These are phyloP conservation scores for Sitophilus oryzae DNA, from an alignment of 1,140 invertebrate species.

Conservation along the genomic window DNA sequence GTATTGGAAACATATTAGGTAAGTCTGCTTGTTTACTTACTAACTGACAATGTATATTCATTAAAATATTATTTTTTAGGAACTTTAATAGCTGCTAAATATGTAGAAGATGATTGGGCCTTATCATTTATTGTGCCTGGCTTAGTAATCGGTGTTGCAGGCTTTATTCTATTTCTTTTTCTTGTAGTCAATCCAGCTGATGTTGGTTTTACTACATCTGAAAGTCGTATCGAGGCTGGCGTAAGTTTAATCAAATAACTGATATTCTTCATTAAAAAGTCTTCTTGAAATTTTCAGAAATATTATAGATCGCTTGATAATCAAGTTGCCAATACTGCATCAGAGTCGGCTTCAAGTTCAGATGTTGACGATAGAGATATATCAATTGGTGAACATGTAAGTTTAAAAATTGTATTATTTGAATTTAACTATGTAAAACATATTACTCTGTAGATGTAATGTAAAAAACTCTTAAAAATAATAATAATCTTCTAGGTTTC, in stretches of 20 bases:
- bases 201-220: constrained; percentile 56
- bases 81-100: constrained; percentile 74
- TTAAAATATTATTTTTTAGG: constrained; percentile 39
- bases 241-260: constrained; percentile 3
- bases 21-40: constrained; percentile 24
- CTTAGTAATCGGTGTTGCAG: constrained; percentile 70
- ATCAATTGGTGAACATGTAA: constrained; percentile 42
- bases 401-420: too few relatives aligned
- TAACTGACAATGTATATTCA: not conserved
- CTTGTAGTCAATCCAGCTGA: constrained; percentile 72
- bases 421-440: too few relatives aligned
- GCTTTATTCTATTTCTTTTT: constrained; percentile 81
- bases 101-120: constrained; percentile 84
- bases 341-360: constrained; percentile 31
- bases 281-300: constrained; percentile 29
- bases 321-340: constrained; percentile 31
- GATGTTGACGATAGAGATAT: constrained; percentile 44
- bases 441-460: too few relatives aligned
- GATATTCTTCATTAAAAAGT: not conserved
- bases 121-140: constrained; percentile 89
- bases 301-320: constrained; percentile 30
- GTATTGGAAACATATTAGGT: constrained; percentile 90
- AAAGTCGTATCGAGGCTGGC: constrained; percentile 16
- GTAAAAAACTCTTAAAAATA: too few relatives aligned
- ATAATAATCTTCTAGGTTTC: not conserved